Conservation (phyloP, 2,113 vertebrate genomes). For the Marcusenius ussheri region DNA sequence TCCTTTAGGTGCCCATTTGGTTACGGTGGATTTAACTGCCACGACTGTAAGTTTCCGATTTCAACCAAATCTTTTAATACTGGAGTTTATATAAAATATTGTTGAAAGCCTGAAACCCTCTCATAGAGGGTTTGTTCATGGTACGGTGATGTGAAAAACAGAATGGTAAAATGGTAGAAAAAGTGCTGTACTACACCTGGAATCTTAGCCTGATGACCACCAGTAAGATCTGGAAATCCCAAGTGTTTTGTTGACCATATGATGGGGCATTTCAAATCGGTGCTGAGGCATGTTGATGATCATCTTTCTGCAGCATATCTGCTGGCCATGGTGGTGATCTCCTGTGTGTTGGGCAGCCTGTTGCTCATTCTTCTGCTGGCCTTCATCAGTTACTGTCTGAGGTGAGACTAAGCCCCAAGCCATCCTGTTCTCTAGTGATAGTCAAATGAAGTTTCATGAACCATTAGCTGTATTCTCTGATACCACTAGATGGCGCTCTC, state of each 20-base stretch:
- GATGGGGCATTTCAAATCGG: neutral
- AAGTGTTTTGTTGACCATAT: neutral
- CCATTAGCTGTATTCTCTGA: neutral
- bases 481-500: neutral
- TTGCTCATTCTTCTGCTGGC: slow-evolving; percentile 51
- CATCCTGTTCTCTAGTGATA: neutral
- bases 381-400: slow-evolving; percentile 41
- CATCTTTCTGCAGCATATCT: slow-evolving; percentile 44
- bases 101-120: neutral
- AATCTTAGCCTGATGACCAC: neutral
- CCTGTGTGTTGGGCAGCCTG: slow-evolving; percentile 55
- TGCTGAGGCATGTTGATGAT: slow-evolving; percentile 19
- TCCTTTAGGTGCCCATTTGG: slow-evolving; percentile 58
- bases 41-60: slow-evolving; percentile 54
- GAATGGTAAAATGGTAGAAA: neutral
- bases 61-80: neutral
- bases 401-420: slow-evolving; percentile 41
- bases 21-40: slow-evolving; percentile 62
- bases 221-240: neutral
- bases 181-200: neutral
- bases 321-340: slow-evolving; percentile 60
- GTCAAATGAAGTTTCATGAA: neutral
- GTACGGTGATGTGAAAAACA: neutral
- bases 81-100: neutral
- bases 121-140: neutral